These are phyloP conservation scores for Eupelmus urozonus DNA, from an alignment of 2,888 invertebrate species.

Conservation along the genomic window DNA sequence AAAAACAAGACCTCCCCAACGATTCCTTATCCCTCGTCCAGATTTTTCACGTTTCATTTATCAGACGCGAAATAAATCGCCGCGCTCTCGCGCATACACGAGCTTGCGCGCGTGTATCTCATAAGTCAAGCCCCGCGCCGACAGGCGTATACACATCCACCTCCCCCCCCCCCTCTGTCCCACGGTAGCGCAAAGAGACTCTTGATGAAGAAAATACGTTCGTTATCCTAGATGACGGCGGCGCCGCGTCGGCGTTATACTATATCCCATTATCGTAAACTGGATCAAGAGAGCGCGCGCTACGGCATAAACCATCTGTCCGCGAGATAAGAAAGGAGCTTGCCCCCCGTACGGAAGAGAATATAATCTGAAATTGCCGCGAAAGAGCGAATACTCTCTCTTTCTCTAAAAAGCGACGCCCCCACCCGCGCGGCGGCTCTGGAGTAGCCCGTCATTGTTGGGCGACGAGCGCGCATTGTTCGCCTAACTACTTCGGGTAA, in stretches of 20 bases:
- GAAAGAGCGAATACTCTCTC: conserved; percentile 46
- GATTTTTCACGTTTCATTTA: conserved; percentile 12
- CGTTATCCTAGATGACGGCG: not conserved
- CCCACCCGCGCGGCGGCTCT: too few species aligned
- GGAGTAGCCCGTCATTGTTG: conserved; percentile 62
- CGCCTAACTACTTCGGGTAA: conserved; percentile 67
- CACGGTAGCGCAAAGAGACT: too few species aligned
- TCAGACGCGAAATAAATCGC: conserved; percentile 40
- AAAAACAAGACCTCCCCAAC: not conserved
- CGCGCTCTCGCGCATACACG: not conserved
- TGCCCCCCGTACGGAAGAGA: too few species aligned
- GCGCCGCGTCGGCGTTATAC: not conserved
- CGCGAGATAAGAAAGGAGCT: conserved; percentile 51
- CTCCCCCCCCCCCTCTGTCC: too few species aligned
- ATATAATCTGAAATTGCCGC: conserved; percentile 57
- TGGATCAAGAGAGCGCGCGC: conserved; percentile 36
- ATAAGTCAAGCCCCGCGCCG: conserved; percentile 16
- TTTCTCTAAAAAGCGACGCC: too few species aligned
- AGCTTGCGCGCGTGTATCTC: not conserved
- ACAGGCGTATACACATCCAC: too few species aligned
- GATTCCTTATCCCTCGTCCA: not conserved
- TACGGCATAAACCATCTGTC: conserved; percentile 44
- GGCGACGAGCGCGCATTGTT: conserved; percentile 66
- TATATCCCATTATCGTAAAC: conserved; percentile 51
- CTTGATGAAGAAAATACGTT: conserved; percentile 29